phyloP scores from a whole-genome alignment of 2,797 vertebrate species.

The Muraenolepis orangiensis region DNA sequence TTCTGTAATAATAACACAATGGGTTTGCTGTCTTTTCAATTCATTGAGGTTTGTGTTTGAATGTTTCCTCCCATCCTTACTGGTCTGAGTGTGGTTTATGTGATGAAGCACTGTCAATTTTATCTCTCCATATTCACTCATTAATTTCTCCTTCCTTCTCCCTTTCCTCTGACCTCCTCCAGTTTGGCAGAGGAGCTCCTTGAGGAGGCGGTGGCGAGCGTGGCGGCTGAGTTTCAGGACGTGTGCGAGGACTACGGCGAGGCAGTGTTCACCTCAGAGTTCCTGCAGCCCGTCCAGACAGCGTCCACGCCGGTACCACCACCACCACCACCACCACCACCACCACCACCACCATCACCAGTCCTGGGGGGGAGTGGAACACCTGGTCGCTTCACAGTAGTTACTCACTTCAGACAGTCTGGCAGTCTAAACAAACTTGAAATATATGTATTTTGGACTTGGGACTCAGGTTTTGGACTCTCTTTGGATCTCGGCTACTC shows the following conservation, averaged over 20 bases:
- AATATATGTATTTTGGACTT: background rate
- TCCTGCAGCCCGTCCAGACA: constrained; percentile 77
- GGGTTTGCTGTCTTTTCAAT: no score
- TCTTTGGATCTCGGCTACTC: background rate
- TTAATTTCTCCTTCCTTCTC: background rate
- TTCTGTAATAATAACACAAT: no score
- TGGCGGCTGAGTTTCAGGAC: constrained; percentile 88
- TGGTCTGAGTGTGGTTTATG: background rate
- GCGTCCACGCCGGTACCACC: constrained; percentile 24
- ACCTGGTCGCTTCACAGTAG: background rate
- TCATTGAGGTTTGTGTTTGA: background rate
- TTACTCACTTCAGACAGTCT: background rate
- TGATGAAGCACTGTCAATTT: no score
- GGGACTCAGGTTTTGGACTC: background rate
- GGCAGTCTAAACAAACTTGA: background rate
- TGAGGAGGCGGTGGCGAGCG: constrained; percentile 79
- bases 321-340: background rate
- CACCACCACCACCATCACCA: no score
- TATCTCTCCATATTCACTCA: no score
- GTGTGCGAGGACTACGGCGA: constrained; percentile 91
- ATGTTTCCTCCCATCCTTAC: background rate
- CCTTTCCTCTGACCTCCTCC: constrained; percentile 23
- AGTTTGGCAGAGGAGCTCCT: constrained; percentile 89
- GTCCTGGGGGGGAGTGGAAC: background rate
- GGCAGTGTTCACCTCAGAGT: constrained; percentile 92